Evolutionary conservation across 2,113 vertebrate genomes (phyloP).

Genomic region (Neodon shergylaensis): DNA sequence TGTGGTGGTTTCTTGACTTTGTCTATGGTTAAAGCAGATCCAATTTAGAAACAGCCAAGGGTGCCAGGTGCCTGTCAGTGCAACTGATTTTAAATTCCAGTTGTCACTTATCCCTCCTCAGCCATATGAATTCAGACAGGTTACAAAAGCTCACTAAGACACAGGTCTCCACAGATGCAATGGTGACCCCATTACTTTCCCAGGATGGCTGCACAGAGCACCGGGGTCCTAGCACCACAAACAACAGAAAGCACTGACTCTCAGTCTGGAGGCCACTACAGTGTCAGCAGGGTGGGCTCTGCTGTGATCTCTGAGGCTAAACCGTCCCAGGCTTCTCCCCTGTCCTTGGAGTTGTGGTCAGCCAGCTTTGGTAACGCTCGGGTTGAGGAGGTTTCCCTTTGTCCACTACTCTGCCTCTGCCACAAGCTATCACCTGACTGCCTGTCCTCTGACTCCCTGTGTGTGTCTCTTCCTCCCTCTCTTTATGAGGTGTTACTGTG

Average conservation of each 20-base stretch:
- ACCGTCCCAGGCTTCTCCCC: background rate
- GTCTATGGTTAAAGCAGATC: background rate
- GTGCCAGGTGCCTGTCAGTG: accelerated
- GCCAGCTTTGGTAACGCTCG: background rate
- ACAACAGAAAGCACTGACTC: too few species aligned
- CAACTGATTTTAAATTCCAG: background rate
- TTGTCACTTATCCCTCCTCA: background rate
- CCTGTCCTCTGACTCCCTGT: background rate
- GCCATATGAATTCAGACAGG: background rate
- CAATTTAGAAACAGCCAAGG: background rate
- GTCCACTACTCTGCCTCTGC: background rate
- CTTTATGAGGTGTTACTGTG: accelerated
- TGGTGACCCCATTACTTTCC: accelerated
- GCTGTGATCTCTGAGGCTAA: accelerated
- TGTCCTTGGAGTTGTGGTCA: accelerated
- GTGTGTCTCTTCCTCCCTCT: background rate
- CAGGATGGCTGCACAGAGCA: too few species aligned
- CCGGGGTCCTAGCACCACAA: accelerated
- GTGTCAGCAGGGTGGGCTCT: background rate
- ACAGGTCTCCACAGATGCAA: background rate
- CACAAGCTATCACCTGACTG: background rate
- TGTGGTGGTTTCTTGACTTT: background rate
- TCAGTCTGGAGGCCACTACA: background rate
- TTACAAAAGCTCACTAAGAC: background rate
- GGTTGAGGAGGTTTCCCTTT: accelerated